These are phyloP conservation scores for Ammospiza maritima DNA, from an alignment of 2,797 vertebrate species.

Conservation along the genomic window DNA sequence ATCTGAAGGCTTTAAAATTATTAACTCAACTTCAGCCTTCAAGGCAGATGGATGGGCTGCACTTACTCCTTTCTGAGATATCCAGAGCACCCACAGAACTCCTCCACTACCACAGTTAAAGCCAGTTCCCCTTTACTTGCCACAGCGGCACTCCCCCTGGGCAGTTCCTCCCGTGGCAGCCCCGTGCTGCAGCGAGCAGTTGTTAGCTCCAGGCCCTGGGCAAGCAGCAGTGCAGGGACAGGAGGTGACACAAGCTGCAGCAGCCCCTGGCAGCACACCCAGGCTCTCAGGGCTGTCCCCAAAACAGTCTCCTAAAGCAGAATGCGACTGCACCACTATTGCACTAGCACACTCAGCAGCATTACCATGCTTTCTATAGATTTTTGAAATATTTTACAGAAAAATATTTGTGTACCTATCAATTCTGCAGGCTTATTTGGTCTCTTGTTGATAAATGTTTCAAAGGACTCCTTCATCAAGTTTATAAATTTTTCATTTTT, in stretches of 20 bases:
- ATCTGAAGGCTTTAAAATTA: background rate
- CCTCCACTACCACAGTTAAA: background rate
- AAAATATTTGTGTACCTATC: slow-evolving; percentile 76
- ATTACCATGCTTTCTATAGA: slow-evolving; percentile 39
- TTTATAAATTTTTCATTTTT: slow-evolving; percentile 84
- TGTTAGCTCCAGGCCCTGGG: background rate
- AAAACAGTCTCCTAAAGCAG: background rate
- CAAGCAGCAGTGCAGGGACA: slow-evolving; percentile 2
- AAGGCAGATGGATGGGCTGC: background rate
- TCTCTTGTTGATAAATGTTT: slow-evolving; percentile 85
- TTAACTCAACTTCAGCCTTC: background rate
- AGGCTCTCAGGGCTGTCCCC: background rate
- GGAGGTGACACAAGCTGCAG: background rate
- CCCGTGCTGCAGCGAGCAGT: background rate
- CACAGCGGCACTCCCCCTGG: background rate
- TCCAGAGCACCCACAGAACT: background rate
- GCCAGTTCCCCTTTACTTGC: background rate
- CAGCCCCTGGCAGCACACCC: background rate
- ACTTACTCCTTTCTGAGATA: background rate
- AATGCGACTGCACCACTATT: background rate
- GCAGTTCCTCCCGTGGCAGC: background rate
- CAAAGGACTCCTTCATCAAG: slow-evolving; percentile 86
- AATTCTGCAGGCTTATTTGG: slow-evolving; percentile 86
- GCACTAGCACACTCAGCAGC: slow-evolving; percentile 57
- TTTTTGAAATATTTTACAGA: slow-evolving; percentile 43